These are phyloP conservation scores for Melanaphis sacchari DNA, from an alignment of 1,140 invertebrate species.

Conservation along the genomic window DNA sequence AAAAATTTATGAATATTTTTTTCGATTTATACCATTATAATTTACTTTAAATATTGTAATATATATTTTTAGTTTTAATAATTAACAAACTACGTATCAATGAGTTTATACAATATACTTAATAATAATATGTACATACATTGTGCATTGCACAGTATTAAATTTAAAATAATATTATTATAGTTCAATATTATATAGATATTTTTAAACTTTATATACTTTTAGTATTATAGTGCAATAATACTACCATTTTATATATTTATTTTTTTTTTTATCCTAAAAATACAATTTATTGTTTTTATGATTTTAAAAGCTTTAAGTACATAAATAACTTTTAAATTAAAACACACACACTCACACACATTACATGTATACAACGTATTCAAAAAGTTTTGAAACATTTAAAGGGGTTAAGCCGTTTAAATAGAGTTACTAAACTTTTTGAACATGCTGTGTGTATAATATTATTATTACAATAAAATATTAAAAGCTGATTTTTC, in stretches of 20 bases:
- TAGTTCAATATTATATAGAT: not conserved
- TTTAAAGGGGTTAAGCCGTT: not conserved
- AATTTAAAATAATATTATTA: not conserved
- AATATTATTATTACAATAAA: not conserved
- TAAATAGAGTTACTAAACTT: slow-evolving; percentile 13
- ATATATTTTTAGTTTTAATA: not conserved
- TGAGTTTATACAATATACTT: not conserved
- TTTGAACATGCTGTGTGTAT: not conserved
- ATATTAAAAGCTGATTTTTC: not conserved
- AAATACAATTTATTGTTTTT: not conserved
- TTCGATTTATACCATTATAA: not conserved
- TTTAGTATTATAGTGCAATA: not conserved
- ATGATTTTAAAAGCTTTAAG: not conserved
- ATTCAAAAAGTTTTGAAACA: slow-evolving; percentile 15
- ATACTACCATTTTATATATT: not conserved
- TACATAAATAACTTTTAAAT: slow-evolving; percentile 10
- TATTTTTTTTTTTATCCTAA: not conserved
- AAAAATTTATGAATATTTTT: not conserved
- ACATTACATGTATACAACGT: not conserved
- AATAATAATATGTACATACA: too few relatives aligned
- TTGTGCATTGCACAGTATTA: not conserved
- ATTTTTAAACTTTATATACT: not conserved
- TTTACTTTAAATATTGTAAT: not conserved
- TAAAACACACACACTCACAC: not conserved
- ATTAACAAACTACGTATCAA: not conserved